Evolutionary conservation across 2,113 vertebrate species (phyloP).

Genomic region (Actinemys pallida): DNA sequence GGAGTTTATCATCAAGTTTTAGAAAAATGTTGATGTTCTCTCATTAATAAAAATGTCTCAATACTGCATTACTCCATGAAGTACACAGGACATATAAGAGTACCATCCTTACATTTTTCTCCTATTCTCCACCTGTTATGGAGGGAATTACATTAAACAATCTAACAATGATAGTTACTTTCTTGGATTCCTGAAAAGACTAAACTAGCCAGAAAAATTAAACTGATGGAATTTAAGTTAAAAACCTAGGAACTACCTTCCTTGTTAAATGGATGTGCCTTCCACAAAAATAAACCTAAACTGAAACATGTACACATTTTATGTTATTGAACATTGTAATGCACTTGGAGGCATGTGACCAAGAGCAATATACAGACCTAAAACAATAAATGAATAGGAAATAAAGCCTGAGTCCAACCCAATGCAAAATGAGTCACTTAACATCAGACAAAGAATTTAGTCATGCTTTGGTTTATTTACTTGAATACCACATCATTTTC

Average conservation of each 20-base stretch:
- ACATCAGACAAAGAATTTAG: conserved; percentile 31
- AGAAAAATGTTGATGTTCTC: background rate
- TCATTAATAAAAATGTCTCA: background rate
- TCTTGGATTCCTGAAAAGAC: background rate
- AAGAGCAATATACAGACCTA: background rate
- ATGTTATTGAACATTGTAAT: background rate
- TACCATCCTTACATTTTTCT: background rate
- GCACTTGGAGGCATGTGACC: background rate
- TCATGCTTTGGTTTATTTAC: conserved; percentile 48
- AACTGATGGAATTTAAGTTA: background rate
- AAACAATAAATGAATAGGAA: conserved; percentile 2
- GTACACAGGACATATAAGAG: background rate
- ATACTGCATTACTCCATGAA: background rate
- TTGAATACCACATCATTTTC: background rate
- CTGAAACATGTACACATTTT: background rate
- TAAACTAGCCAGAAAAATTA: background rate
- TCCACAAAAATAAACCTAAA: background rate
- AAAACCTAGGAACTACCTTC: background rate
- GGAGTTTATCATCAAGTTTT: background rate
- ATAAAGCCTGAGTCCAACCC: background rate
- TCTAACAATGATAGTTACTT: background rate
- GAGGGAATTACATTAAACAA: background rate
- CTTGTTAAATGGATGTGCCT: background rate
- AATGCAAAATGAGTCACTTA: conserved; percentile 17
- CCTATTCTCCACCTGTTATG: background rate